phyloP scores from a whole-genome alignment of 2,888 invertebrate genomes.

The Hanleya hanleyi region DNA sequence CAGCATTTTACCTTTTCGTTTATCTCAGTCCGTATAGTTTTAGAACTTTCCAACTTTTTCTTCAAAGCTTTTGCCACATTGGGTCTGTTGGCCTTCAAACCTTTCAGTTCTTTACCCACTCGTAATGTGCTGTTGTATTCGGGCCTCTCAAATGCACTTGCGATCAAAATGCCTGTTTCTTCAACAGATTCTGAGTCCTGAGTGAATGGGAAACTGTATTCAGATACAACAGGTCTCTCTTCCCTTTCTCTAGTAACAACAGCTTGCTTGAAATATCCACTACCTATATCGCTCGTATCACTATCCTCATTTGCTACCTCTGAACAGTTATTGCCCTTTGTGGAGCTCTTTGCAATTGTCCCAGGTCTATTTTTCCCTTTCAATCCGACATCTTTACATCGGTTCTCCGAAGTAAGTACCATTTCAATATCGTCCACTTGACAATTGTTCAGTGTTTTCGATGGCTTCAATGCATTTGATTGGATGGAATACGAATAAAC shows the following conservation, averaged over 20 bases:
- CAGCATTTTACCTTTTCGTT: slow-evolving; percentile 65
- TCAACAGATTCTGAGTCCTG: slow-evolving; percentile 21
- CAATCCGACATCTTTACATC: not conserved
- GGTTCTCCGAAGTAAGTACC: not conserved
- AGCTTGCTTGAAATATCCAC: not conserved
- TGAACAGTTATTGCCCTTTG: too few species aligned
- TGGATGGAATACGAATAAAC: not conserved
- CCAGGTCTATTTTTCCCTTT: not conserved
- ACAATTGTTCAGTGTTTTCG: not conserved
- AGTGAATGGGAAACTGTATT: slow-evolving; percentile 55
- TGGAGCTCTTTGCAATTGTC: not conserved
- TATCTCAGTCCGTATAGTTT: slow-evolving; percentile 48
- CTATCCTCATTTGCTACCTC: too few species aligned
- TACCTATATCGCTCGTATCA: not conserved
- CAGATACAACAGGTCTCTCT: slow-evolving; percentile 34
- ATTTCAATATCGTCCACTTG: not conserved
- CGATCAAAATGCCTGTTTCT: slow-evolving; percentile 36
- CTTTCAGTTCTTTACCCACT: slow-evolving; percentile 53
- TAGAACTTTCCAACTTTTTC: slow-evolving; percentile 48
- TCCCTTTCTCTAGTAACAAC: slow-evolving; percentile 52
- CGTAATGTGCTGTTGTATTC: slow-evolving; percentile 64
- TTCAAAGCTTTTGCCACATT: slow-evolving; percentile 53
- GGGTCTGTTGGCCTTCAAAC: slow-evolving; percentile 41
- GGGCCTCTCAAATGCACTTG: slow-evolving; percentile 61
- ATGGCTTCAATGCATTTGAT: not conserved